Evolutionary conservation across 2,888 invertebrate species (phyloP), one percentile per base, ranked within the genome.

Genomic region (Ichneumon xanthorius): DNA sequence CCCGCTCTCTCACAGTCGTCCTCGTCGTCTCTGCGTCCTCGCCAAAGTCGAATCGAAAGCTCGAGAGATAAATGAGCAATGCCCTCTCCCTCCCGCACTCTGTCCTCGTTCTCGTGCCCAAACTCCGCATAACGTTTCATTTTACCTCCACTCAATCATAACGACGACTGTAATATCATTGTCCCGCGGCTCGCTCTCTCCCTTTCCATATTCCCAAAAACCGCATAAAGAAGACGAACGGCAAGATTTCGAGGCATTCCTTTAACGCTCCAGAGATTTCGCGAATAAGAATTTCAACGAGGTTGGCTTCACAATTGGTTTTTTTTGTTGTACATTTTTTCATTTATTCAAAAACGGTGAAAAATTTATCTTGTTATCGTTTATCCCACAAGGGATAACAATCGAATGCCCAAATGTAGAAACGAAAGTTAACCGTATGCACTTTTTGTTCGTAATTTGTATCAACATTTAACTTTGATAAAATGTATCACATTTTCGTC

Each of bases 61-160:
- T 72, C 84, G 76, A 22, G 48, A 80, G 84, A 84, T 84, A 84
- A 80, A 80, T 80, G 84, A 84, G 76, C 53, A 50, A 68, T 37
- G 67, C 40, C 19, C 71, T 33, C 70, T 30, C 79, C 19, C 65
- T 33, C 63, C 65, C 16, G 45, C 58, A 5, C 16, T 26, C 30
- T 63, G 26, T 40, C 33, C 45, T 45, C 71, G 40, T 68, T 4
- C 48, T 0, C 19, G 30, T 7, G 45, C 67, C 68, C 72, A 63
- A 78, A 80, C 65, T 65, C 50, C 45, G 76, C 84, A 80, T 50
- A 84, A 80, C 71, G 80, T 84, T 84, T 80, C 84, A 84, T 84
- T 84, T 84, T 84, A 71, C 48, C 63, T 84, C 71, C 45, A 80
- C 84, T 84, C 84, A 80, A 84, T 84, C 84, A 84, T 84, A 80